A percentile compares a stretch with the other conserved stretches of the same genome.
These are phyloP conservation scores for Miltochrista miniata DNA, from an alignment of 2,888 invertebrate species.

Conservation along the genomic window DNA sequence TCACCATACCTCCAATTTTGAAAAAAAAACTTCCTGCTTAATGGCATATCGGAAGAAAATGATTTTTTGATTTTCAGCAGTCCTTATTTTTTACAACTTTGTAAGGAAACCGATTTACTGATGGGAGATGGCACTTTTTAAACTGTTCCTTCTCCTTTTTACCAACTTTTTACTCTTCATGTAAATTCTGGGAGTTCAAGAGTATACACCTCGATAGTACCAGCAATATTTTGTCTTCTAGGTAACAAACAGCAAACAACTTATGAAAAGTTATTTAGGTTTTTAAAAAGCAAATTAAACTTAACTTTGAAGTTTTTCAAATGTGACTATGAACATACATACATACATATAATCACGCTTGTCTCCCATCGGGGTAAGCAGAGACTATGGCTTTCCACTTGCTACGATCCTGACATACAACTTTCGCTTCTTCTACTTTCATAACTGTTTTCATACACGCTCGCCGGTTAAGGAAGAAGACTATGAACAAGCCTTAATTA, in stretches of 20 bases:
- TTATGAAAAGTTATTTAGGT: background rate
- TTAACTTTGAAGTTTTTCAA: background rate
- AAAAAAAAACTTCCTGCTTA: background rate
- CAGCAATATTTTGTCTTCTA: background rate
- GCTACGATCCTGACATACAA: too few relatives aligned
- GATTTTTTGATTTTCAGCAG: background rate
- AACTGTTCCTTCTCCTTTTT: background rate
- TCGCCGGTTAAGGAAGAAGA: too few relatives aligned
- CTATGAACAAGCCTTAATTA: constrained; percentile 3
- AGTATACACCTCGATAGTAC: background rate
- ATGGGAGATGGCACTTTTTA: background rate
- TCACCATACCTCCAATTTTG: background rate
- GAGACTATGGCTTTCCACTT: too few relatives aligned
- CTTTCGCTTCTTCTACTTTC: too few relatives aligned
- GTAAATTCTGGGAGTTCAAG: background rate
- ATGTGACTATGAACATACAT: too few relatives aligned
- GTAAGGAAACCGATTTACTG: background rate
- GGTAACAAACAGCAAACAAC: background rate
- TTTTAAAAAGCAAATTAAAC: background rate
- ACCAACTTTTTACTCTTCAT: background rate
- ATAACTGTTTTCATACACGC: too few relatives aligned
- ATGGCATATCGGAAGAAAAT: background rate
- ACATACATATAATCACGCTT: too few relatives aligned
- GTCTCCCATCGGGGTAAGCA: too few relatives aligned
- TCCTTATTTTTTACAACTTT: background rate